Evolutionary conservation across 2,888 invertebrate genomes (phyloP).

Genomic region (Ypsolopha scabrella): DNA sequence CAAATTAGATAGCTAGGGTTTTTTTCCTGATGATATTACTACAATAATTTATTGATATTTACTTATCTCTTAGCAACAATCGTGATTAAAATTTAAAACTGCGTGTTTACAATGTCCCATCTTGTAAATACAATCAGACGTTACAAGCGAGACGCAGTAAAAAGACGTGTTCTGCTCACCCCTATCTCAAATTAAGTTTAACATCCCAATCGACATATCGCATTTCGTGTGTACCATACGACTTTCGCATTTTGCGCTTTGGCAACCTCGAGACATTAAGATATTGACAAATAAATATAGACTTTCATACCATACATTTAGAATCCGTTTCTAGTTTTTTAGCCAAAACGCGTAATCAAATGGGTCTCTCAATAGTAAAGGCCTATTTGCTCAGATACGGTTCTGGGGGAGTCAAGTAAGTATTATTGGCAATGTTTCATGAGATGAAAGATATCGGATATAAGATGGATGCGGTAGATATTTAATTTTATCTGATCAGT

Average conservation of each 20-base stretch:
- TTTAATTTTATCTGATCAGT: background rate
- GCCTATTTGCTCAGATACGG: constrained; percentile 9
- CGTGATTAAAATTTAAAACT: too few relatives aligned
- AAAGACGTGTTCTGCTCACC: constrained; percentile 43
- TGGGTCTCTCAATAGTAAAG: constrained; percentile 3
- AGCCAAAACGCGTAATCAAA: too few relatives aligned
- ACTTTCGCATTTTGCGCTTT: too few relatives aligned
- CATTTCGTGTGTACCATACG: constrained; percentile 22
- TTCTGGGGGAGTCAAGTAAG: constrained; percentile 20
- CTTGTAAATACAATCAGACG: constrained; percentile 19
- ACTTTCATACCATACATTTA: too few relatives aligned
- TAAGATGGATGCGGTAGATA: background rate
- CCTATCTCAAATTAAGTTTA: constrained; percentile 62
- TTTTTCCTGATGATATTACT: too few relatives aligned
- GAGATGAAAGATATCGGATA: background rate
- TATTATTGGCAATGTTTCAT: constrained; percentile 29
- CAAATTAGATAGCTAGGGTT: too few relatives aligned
- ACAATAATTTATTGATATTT: too few relatives aligned
- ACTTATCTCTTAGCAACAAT: too few relatives aligned
- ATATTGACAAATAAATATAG: too few relatives aligned
- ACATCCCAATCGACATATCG: constrained; percentile 67
- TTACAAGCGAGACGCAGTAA: constrained; percentile 45
- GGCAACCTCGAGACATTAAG: too few relatives aligned
- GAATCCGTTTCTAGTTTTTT: too few relatives aligned
- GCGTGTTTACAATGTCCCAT: too few relatives aligned